Conservation (phyloP, 2,113 vertebrate genomes). For the Apodemus sylvaticus region DNA sequence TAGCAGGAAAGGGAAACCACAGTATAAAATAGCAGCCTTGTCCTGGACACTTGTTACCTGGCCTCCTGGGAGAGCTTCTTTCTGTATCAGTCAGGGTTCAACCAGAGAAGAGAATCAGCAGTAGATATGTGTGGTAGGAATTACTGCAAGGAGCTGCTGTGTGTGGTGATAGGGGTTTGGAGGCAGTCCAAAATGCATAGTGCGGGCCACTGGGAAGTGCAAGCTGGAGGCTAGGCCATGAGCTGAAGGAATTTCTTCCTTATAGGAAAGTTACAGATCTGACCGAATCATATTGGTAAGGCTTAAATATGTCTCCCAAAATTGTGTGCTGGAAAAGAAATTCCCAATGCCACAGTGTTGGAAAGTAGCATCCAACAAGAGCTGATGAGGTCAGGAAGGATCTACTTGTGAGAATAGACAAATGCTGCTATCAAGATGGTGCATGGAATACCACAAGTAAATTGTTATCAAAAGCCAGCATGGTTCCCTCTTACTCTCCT, state of each 20-base stretch:
- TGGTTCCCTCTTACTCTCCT: not conserved
- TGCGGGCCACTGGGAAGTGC: not conserved
- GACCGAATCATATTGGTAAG: not conserved
- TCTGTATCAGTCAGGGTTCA: not conserved
- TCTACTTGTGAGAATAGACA: not conserved
- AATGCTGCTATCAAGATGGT: not conserved
- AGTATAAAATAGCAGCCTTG: accelerated
- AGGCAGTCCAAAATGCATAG: not conserved
- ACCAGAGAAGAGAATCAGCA: not conserved
- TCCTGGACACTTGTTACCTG: not conserved
- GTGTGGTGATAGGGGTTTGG: not conserved
- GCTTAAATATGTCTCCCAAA: not conserved
- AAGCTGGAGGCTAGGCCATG: not conserved
- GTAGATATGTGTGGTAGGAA: not conserved
- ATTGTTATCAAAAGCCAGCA: not conserved
- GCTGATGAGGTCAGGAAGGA: too few species aligned
- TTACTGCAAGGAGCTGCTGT: not conserved
- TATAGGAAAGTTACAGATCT: not conserved
- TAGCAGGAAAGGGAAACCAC: not conserved
- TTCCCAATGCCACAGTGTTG: not conserved
- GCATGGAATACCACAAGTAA: not conserved
- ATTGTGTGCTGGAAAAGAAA: not conserved
- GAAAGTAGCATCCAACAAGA: not conserved
- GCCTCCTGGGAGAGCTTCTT: not conserved
- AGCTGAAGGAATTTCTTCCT: not conserved